These are phyloP conservation scores for Galendromus occidentalis DNA, from an alignment of 1,140 invertebrate species.

Conservation along the genomic window DNA sequence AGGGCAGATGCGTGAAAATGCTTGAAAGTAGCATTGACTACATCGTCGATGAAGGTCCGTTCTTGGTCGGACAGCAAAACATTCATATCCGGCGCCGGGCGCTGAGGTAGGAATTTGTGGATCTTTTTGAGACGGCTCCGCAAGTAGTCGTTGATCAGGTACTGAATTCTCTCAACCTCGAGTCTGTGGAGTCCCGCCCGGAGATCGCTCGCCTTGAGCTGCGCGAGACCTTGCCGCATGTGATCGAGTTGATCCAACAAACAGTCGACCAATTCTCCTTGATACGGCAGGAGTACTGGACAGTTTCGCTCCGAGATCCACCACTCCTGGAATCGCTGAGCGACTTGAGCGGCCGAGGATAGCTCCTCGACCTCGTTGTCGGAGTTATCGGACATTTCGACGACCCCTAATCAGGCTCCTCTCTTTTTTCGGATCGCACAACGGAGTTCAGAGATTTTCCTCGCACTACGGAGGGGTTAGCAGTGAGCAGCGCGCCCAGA, in stretches of 20 bases:
- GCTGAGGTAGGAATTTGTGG: background rate
- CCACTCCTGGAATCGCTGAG: background rate
- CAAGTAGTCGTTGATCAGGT: conserved; percentile 5
- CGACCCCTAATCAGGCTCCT: no score
- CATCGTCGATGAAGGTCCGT: background rate
- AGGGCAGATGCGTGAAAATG: background rate
- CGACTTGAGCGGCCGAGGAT: background rate
- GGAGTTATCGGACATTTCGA: background rate
- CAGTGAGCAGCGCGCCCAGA: no score
- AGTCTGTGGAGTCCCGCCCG: background rate
- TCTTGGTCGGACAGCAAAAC: background rate
- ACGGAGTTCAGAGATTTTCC: no score
- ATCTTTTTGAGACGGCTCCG: background rate
- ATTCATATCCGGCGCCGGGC: background rate
- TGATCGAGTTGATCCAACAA: conserved; percentile 1
- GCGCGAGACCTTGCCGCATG: background rate
- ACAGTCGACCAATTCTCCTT: background rate
- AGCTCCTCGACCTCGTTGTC: background rate
- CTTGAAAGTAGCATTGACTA: background rate
- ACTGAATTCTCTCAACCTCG: conserved; percentile 4
- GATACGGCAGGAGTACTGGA: background rate
- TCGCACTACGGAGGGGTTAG: no score
- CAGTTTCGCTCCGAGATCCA: conserved; percentile 9
- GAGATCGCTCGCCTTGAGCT: background rate
- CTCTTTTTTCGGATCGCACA: no score